Conservation (phyloP, 2,888 invertebrate species). For the Aphrophora alni region DNA sequence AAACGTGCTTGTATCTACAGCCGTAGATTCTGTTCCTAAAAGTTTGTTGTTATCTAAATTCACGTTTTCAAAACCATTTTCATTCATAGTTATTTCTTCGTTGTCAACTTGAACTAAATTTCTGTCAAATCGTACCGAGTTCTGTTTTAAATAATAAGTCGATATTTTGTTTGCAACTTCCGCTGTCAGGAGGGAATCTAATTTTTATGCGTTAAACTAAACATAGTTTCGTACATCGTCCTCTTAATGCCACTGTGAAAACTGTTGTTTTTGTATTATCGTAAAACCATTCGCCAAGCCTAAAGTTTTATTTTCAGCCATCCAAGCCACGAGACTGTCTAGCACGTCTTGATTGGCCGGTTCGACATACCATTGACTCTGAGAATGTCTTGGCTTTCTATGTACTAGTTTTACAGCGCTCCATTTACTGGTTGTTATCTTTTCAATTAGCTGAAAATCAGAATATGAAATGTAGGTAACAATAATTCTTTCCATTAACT, state of each 20-base stretch:
- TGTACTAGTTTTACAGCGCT: no score
- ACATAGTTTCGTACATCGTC: no score
- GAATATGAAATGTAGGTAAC: no score
- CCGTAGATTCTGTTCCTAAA: neutral
- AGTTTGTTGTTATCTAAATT: neutral
- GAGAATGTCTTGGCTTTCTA: no score
- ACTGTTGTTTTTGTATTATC: neutral
- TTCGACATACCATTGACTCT: neutral
- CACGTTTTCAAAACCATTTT: neutral
- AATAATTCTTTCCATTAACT: no score
- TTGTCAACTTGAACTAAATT: neutral
- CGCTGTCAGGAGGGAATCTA: no score
- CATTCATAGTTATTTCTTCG: neutral
- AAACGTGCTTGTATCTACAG: neutral
- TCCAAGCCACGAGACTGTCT: conserved; percentile 7
- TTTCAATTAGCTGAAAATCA: no score
- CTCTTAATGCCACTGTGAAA: no score
- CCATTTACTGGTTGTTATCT: no score
- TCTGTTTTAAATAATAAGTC: neutral
- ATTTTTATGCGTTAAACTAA: no score
- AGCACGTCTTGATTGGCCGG: no score
- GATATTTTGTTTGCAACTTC: neutral
- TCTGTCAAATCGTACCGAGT: neutral
- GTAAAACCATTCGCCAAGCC: neutral
- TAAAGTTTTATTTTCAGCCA: neutral